Evolutionary conservation across 2,888 invertebrate genomes (phyloP), one percentile per base, ranked within the genome.

Genomic region (Capitulum mitella): DNA sequence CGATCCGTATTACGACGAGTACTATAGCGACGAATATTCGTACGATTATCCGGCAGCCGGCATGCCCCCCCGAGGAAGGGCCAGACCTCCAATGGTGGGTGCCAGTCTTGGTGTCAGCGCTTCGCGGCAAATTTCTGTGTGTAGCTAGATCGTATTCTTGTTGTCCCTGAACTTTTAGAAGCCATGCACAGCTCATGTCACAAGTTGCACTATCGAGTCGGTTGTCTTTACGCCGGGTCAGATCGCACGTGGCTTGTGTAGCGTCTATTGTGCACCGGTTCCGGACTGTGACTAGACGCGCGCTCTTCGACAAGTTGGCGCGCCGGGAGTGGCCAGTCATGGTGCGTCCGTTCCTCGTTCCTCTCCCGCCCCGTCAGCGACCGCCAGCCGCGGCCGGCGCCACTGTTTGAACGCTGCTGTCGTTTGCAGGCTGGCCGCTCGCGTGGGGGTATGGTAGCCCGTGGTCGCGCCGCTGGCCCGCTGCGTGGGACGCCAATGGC

Each of bases 1-100:
- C 91, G 95, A 95, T 90, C 92, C 94, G 88, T 94, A 93, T 92
- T 95, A 93, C 90, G 92, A 92, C 84, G 92, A 93, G 88, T 91
- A 64, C 64, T 64, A 91, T 89, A 94, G 93, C 90, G 95, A 94
- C 89, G 95, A 95, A 90, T 95, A 95, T 90, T 94, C 92, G 91
- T 95, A 94, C 92, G 64, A 34, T 58, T 95, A 92, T 58, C 58
- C 26, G 58, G n/a, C 58, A 29, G 29, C n/a, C 58, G n/a, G 29
- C 58, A n/a, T 58, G 58, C 29, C 58, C 29, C n/a, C 58, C 10
- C n/a, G 58, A 58, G 58, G n/a, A 58, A 58, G 58, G 58, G 58
- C n/a, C 58, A 58, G 58, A 58, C 58, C 58, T 58, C 29, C 29
- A 58, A 58, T 58, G 58, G 58, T 58, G 58, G 58, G 58, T 58